Evolutionary conservation across 2,888 invertebrate species (phyloP).

Genomic region (Notocelia uddmanniana): DNA sequence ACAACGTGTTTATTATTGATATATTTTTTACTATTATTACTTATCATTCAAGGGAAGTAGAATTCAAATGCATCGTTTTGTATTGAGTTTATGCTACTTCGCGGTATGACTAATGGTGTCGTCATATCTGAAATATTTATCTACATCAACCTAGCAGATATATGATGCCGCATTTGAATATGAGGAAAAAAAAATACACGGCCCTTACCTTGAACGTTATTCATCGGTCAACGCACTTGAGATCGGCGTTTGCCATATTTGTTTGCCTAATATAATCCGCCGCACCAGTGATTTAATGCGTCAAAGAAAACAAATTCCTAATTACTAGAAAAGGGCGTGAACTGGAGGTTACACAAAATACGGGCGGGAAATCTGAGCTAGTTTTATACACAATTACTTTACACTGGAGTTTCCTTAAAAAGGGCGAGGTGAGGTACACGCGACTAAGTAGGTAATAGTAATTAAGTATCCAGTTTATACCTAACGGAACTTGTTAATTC

Average conservation of each 20-base stretch:
- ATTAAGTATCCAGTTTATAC: not conserved
- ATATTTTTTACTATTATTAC: not conserved
- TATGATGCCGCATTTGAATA: slow-evolving; percentile 50
- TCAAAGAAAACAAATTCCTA: not conserved
- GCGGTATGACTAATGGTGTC: slow-evolving; percentile 17
- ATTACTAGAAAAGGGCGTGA: not conserved
- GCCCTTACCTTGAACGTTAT: slow-evolving; percentile 70
- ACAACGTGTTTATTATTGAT: not conserved
- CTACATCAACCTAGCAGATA: slow-evolving; percentile 29
- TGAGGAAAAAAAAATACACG: slow-evolving; percentile 42
- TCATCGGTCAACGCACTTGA: slow-evolving; percentile 65
- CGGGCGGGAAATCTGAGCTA: slow-evolving; percentile 3
- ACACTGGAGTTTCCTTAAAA: not conserved
- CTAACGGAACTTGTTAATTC: too few relatives aligned
- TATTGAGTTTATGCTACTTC: not conserved
- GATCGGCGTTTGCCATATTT: slow-evolving; percentile 20
- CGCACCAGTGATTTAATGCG: not conserved
- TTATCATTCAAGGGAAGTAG: not conserved
- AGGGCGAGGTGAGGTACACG: slow-evolving; percentile 11
- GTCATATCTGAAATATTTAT: slow-evolving; percentile 15
- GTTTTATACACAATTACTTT: slow-evolving; percentile 3
- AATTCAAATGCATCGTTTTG: not conserved
- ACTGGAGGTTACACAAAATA: not conserved
- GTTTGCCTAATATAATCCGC: slow-evolving; percentile 16
- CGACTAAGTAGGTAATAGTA: not conserved